Percentiles rank a stretch among this genome's conserved stretches.
These are phyloP conservation scores for Darevskia nairensis DNA, from an alignment of 2,797 vertebrate species.

Conservation along the genomic window DNA sequence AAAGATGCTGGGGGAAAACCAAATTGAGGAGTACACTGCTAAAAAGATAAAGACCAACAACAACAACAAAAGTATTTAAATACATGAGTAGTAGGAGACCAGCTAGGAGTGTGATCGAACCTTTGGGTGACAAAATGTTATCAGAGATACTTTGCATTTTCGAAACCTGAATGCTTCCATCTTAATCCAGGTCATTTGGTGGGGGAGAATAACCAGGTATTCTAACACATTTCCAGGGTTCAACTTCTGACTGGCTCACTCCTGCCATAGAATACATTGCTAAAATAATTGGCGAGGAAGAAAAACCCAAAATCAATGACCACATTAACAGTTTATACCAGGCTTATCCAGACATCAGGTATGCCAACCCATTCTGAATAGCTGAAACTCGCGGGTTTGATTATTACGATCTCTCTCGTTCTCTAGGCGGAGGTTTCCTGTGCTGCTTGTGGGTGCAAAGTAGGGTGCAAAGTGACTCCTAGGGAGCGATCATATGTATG, in stretches of 20 bases:
- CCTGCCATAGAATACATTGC: conserved; percentile 80
- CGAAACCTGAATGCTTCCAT: neutral
- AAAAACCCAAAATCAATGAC: conserved; percentile 79
- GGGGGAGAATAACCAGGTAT: fast-evolving
- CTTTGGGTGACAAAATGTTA: neutral
- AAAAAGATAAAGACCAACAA: no score
- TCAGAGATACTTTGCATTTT: neutral
- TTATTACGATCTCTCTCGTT: neutral
- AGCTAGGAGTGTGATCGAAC: no score
- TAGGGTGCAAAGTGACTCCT: neutral
- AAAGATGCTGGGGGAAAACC: no score
- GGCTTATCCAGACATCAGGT: conserved; percentile 90
- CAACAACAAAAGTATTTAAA: no score
- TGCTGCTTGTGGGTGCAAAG: neutral
- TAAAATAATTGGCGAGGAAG: conserved; percentile 80
- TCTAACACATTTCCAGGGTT: conserved; percentile 72
- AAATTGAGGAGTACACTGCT: no score
- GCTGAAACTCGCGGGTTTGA: neutral
- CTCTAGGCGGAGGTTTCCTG: neutral
- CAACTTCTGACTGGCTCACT: conserved; percentile 82
- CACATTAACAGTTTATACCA: conserved; percentile 77
- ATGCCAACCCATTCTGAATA: neutral
- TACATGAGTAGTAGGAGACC: no score
- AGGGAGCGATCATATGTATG: no score
- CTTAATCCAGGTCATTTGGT: neutral